These are phyloP conservation scores for Anguilla marmorata DNA, from an alignment of 2,797 vertebrate species.

Conservation along the genomic window DNA sequence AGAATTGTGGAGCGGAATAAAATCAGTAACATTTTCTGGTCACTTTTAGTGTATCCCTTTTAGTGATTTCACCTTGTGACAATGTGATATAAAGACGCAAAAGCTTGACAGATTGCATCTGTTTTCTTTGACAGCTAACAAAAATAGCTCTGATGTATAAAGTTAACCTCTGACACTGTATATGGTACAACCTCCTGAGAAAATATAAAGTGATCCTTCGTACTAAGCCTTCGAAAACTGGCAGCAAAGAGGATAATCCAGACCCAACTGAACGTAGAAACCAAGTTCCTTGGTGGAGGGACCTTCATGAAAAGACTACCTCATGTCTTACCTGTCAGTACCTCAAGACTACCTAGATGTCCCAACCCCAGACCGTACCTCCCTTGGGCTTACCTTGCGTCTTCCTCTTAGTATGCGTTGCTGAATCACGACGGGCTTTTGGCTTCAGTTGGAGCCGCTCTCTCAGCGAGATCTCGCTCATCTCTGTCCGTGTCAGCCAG, in stretches of 20 bases:
- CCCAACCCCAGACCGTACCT: not conserved
- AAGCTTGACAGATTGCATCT: constrained; percentile 7
- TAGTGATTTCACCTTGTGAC: not conserved
- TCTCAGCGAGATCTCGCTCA: not conserved
- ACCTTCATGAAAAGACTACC: not conserved
- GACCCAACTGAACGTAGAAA: not conserved
- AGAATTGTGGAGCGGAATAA: not conserved
- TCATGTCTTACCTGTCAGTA: not conserved
- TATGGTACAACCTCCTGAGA: not conserved
- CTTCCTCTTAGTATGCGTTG: not conserved
- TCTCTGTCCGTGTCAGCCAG: constrained; percentile 1
- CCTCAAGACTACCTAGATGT: not conserved
- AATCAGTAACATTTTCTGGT: not conserved
- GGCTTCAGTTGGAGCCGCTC: not conserved
- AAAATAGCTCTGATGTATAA: not conserved
- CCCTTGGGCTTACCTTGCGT: not conserved
- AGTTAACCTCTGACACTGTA: not conserved
- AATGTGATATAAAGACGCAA: not conserved
- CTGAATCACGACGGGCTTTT: not conserved
- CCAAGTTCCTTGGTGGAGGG: not conserved
- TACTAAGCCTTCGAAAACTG: not conserved
- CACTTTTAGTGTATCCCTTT: not conserved
- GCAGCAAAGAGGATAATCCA: not conserved
- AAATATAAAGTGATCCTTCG: not conserved
- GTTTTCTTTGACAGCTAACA: not conserved